A percentile compares a stretch with the other conserved stretches of the same genome.
Evolutionary conservation across 2,888 invertebrate species (phyloP).

Genomic region (Hirtodrosophila alboralis): DNA sequence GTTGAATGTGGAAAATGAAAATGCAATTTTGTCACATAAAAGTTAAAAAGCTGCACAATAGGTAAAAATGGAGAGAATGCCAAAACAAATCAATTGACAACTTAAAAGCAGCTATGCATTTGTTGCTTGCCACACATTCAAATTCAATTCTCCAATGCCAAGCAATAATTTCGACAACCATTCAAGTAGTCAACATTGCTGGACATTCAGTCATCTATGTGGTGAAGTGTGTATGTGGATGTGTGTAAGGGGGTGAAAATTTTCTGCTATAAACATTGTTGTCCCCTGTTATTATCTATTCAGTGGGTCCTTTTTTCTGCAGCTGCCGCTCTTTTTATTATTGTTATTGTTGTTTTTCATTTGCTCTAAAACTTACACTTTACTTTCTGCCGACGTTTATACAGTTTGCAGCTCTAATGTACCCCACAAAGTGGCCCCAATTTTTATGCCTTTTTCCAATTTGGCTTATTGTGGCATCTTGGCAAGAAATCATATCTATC

Average conservation of each 20-base stretch:
- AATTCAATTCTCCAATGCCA: constrained; percentile 22
- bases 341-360: constrained; percentile 24
- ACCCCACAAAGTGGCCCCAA: constrained; percentile 26
- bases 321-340: constrained; percentile 2
- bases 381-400: constrained; percentile 23
- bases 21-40: constrained; percentile 49
- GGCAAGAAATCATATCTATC: neutral
- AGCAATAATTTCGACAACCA: constrained; percentile 42
- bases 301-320: too few species aligned
- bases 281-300: constrained; percentile 12
- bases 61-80: constrained; percentile 36
- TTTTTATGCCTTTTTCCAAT: constrained; percentile 13
- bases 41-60: constrained; percentile 30
- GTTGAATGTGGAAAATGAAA: constrained; percentile 23
- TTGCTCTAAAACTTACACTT: constrained; percentile 51
- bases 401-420: neutral
- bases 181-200: constrained; percentile 37
- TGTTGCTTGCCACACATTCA: constrained; percentile 15
- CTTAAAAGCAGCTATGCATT: constrained; percentile 62
- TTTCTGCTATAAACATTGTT: constrained; percentile 32
- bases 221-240: constrained; percentile 9
- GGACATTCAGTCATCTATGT: constrained; percentile 30
- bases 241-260: too few species aligned
- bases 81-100: constrained; percentile 62
- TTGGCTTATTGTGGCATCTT: constrained; percentile 12